Base-by-base conservation (phyloP, 2,888 invertebrate genomes). In the Sepioteuthis lessoniana region DNA sequence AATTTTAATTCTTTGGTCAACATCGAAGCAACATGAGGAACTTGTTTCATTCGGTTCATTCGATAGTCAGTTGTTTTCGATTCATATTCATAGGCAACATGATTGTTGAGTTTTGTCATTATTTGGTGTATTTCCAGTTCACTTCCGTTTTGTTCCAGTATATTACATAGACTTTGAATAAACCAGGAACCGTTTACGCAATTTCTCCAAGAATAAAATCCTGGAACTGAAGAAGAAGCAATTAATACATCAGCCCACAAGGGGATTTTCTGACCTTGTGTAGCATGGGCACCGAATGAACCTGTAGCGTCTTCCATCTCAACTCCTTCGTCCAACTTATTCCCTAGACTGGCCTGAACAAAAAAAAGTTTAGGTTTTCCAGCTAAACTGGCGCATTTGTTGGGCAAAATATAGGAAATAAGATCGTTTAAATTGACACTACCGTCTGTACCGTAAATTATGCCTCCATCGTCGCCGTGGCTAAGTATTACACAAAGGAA, bases 381-480 rank as follows among this genome's bases (percentile, higher is more conserved):
- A 10, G n/a, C n/a, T n/a, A 76, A 76, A 76, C 2, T 76, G n/a
- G 13, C 0, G 3, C 76, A 76, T 76, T 76, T 76, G n/a, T 76
- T 76, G 10, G 76, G 76, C n/a, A 76, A 76, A 16, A 76, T n/a
- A 13, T 76, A 76, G n/a, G 76, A 10, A 16, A 76, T 76, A 19
- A 76, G 76, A 35, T 76, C 76, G n/a, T 76, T n/a, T n/a, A 76
- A 35, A 76, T 16, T 1, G n/a, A 76, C 1, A 35, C 19, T 76
- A 10, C n/a, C 76, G 97, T 99, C 99, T 96, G 98, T 98, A 76
- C 99, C 98, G 97, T 98, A 99, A 94, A 99, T 97, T 96, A 98
- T 98, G 8, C 98, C 99, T 95, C 76, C 76, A 19, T 98, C 97
- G 97, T 99, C 99, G 55, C 99, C 99, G 97, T 99, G 99, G 94